Base-by-base conservation (phyloP, 2,113 vertebrate genomes). In the Syngnathus floridae region DNA sequence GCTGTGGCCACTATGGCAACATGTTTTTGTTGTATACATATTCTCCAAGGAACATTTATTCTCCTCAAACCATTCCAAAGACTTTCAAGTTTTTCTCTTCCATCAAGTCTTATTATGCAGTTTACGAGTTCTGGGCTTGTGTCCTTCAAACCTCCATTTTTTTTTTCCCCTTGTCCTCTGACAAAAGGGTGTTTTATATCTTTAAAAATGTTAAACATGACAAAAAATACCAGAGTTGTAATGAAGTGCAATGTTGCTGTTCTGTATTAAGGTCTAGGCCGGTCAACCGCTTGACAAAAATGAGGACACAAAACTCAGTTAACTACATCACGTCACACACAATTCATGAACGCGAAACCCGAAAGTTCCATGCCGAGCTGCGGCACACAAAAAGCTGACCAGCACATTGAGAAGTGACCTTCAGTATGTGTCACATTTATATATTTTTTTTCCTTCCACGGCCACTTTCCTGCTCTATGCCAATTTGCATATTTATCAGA, bases 401-500 rank as follows among this genome's bases (percentile, higher is more conserved):
- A 87, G 87, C 88, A 71, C 74, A 89, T 90, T 86, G 79, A 88
- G 79, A 81, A 73, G 65, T 89, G 87, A 90, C 88, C 90, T 93
- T 92, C 93, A 93, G 85, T 92, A 91, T 90, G 88, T 87, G 92
- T 94, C 92, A 90, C 12, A 4, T 88, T 89, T 87, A 89, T 90
- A 88, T 89, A 89, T 90, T 93, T 38, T n/a, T 51, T 49, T 37
- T 11, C 59, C 21, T 93, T 91, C 91, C 91, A 92, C 91, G 90
- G 85, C 84, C 90, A 85, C 84, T 91, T 90, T 88, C 88, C 91
- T 74, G 90, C 88, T 87, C 83, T 86, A 74, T 76, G 81, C 75
- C 86, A 87, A 94, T 94, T 94, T 94, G 88, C 93, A 95, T 95
- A 94, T 94, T 95, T 95, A 95, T 95, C 92, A 90, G 91, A 84